A percentile compares a stretch with the other conserved stretches of the same genome.
Evolutionary conservation across 2,888 invertebrate species (phyloP).

Genomic region (Polydrusus pterygomalis): DNA sequence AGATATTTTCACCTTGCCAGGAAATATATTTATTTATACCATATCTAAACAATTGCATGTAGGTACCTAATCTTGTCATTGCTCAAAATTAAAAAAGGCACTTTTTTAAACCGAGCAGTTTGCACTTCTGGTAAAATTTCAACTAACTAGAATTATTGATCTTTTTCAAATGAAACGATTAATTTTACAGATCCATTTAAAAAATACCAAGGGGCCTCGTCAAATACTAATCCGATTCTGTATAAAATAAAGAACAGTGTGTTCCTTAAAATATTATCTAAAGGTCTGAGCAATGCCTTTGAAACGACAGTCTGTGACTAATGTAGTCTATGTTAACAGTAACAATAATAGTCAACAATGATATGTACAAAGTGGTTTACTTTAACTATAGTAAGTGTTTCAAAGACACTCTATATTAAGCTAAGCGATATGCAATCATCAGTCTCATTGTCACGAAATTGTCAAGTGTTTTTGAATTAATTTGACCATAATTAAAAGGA

Average conservation of each 20-base stretch:
- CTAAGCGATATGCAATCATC: slow-evolving; percentile 56
- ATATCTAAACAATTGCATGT: too few relatives aligned
- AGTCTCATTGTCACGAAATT: slow-evolving; percentile 69
- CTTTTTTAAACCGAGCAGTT: too few relatives aligned
- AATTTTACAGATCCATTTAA: too few relatives aligned
- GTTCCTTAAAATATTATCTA: slow-evolving; percentile 61
- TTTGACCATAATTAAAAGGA: slow-evolving; percentile 56
- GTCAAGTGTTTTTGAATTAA: slow-evolving; percentile 59
- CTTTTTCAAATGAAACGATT: too few relatives aligned
- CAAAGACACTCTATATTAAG: slow-evolving; percentile 53
- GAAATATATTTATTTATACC: too few relatives aligned
- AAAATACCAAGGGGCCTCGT: too few relatives aligned
- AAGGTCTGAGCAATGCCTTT: slow-evolving; percentile 66
- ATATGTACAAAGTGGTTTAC: slow-evolving; percentile 68
- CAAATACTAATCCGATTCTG: too few relatives aligned
- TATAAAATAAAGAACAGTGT: slow-evolving; percentile 65
- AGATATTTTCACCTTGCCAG: too few relatives aligned
- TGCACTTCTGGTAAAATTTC: too few relatives aligned
- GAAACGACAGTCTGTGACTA: slow-evolving; percentile 66
- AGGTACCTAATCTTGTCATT: too few relatives aligned
- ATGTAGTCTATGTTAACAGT: slow-evolving; percentile 66
- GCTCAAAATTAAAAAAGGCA: too few relatives aligned
- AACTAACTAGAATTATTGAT: too few relatives aligned
- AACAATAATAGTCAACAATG: slow-evolving; percentile 71
- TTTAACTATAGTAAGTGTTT: slow-evolving; percentile 54